Conservation (phyloP, 2,888 invertebrate genomes). For the Tortricodes alternella region DNA sequence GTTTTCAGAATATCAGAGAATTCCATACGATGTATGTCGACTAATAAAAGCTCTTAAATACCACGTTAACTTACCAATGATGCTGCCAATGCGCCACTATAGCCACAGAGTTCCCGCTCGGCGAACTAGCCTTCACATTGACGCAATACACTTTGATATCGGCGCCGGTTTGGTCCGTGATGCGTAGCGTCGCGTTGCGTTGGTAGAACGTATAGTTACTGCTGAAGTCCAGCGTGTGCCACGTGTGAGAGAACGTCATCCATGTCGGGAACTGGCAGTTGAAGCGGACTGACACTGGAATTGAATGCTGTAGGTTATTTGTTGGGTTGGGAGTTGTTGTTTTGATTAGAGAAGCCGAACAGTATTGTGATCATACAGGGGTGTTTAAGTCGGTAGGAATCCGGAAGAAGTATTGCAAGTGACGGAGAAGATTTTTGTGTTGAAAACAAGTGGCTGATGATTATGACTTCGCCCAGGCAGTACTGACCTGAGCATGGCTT, state of each 20-base stretch:
- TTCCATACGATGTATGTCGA: too few relatives aligned
- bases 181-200: conserved; percentile 88
- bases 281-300: conserved; percentile 86
- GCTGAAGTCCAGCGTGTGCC: conserved; percentile 95
- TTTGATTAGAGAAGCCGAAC: too few relatives aligned
- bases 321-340: too few relatives aligned
- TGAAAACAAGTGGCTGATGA: too few relatives aligned
- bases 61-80: conserved; percentile 63
- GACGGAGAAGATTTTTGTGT: too few relatives aligned
- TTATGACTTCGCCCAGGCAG: too few relatives aligned
- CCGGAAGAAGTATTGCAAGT: too few relatives aligned
- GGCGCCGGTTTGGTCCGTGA: conserved; percentile 84
- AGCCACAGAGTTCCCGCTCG: conserved; percentile 75
- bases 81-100: conserved; percentile 82
- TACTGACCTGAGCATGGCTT: too few relatives aligned
- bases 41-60: not conserved
- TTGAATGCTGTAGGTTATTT: not conserved
- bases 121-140: conserved; percentile 82
- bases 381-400: too few relatives aligned
- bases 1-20: too few relatives aligned
- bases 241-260: conserved; percentile 92
- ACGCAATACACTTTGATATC: conserved; percentile 87
- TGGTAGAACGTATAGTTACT: conserved; percentile 94
- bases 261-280: conserved; percentile 94
- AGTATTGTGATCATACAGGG: too few relatives aligned